Evolutionary conservation across 1,140 invertebrate species (phyloP).

Genomic region (Bombus pyrosoma): DNA sequence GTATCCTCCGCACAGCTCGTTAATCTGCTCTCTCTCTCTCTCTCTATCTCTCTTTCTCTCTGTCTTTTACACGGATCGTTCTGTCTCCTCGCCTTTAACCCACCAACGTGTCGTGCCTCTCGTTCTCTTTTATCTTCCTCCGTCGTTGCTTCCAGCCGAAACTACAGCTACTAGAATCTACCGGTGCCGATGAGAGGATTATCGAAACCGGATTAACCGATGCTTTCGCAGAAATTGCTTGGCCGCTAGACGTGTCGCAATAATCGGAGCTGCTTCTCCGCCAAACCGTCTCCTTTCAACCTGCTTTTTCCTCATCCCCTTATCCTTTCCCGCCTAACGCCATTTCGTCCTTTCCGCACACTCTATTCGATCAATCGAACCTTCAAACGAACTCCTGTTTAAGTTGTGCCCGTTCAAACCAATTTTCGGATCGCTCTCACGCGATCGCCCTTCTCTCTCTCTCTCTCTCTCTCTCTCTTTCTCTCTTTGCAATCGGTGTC

Average conservation of each 20-base stretch:
- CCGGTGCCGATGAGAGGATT: constrained; percentile 57
- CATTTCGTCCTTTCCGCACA: neutral
- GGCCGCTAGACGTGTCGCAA: constrained; percentile 46
- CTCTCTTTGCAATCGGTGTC: neutral
- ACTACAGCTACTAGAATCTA: constrained; percentile 17
- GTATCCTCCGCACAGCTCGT: constrained; percentile 20
- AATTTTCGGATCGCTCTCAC: constrained; percentile 1
- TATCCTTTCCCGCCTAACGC: neutral
- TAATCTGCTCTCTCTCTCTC: constrained; percentile 26
- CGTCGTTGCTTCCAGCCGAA: neutral
- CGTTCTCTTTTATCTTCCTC: constrained; percentile 23
- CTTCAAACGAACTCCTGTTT: neutral
- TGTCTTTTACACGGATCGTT: neutral
- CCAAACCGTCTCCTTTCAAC: neutral
- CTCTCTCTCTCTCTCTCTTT: neutral
- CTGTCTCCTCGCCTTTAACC: neutral
- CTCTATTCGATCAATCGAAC: constrained; percentile 22
- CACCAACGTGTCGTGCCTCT: neutral
- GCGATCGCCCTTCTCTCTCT: neutral
- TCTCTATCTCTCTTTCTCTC: neutral
- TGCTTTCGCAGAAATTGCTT: constrained; percentile 49
- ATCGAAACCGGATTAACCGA: constrained; percentile 65
- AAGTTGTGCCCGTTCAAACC: neutral
- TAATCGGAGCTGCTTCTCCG: constrained; percentile 21
- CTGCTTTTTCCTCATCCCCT: no score